Evolutionary conservation across 2,888 invertebrate genomes (phyloP).

Genomic region (Entomobrya proxima): DNA sequence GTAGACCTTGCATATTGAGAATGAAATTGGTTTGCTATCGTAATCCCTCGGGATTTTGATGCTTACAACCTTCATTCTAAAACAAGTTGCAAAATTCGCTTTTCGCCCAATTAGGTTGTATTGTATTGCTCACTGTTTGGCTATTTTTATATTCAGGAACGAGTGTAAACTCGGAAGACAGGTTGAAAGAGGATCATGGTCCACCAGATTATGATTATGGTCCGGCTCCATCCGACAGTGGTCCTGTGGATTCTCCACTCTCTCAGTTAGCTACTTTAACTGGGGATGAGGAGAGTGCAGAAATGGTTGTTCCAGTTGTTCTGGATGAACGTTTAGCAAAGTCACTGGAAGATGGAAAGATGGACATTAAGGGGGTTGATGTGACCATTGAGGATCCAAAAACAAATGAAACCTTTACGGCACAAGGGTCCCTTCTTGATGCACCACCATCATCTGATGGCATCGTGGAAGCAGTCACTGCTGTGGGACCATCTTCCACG

Average conservation of each 20-base stretch:
- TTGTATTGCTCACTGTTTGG: not conserved
- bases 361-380: slow-evolving; percentile 61
- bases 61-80: no score
- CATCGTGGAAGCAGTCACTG: not conserved
- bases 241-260: slow-evolving; percentile 37
- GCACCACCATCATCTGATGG: slow-evolving; percentile 30
- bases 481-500: not conserved
- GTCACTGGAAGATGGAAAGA: slow-evolving; percentile 48
- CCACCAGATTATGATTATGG: slow-evolving; percentile 62
- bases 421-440: slow-evolving; percentile 45
- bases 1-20: no score
- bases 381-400: slow-evolving; percentile 61
- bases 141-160: slow-evolving; percentile 34
- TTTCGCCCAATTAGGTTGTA: not conserved
- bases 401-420: slow-evolving; percentile 62
- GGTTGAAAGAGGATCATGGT: slow-evolving; percentile 55
- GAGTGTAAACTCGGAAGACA: slow-evolving; percentile 69
- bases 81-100: no score
- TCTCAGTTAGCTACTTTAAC: slow-evolving; percentile 16
- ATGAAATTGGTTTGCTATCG: no score
- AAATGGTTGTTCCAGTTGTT: slow-evolving; percentile 63
- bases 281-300: slow-evolving; percentile 47
- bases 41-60: no score
- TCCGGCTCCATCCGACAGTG: slow-evolving; percentile 37
- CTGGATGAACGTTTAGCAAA: slow-evolving; percentile 54